Evolutionary conservation across 1,140 invertebrate species (phyloP).

Genomic region (Scaptomyza montana): DNA sequence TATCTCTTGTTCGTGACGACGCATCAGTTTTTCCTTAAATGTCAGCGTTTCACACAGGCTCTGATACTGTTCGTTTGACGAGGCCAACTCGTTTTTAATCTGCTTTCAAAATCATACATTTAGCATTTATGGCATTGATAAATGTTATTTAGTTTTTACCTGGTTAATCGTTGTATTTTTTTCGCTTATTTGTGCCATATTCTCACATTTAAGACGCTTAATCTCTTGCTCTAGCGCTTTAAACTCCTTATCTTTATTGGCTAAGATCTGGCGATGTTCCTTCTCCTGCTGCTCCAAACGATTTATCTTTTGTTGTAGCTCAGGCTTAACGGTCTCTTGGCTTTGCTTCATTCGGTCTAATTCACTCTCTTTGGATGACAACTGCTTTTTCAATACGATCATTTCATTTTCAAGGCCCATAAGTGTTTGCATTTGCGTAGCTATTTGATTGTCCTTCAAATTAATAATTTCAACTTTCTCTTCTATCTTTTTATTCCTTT

Average conservation of each 20-base stretch:
- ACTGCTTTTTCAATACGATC: not conserved
- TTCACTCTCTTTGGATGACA: not conserved
- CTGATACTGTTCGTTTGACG: constrained; percentile 85
- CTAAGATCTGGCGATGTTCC: constrained; percentile 46
- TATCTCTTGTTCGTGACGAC: constrained; percentile 86
- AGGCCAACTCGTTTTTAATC: constrained; percentile 85
- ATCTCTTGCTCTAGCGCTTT: constrained; percentile 52
- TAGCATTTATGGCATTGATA: not conserved
- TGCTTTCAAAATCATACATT: constrained; percentile 38
- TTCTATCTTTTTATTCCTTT: not conserved
- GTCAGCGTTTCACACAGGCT: constrained; percentile 85
- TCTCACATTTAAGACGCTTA: constrained; percentile 38
- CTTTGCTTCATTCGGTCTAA: constrained; percentile 20
- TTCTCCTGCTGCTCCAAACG: constrained; percentile 41
- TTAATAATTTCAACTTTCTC: too few relatives aligned
- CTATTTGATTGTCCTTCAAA: too few relatives aligned
- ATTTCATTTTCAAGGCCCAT: too few relatives aligned
- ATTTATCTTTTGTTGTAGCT: not conserved
- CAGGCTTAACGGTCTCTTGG: not conserved
- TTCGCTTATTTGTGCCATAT: constrained; percentile 39
- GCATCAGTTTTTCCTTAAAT: constrained; percentile 86
- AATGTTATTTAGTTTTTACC: constrained; percentile 38
- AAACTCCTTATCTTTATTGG: constrained; percentile 47
- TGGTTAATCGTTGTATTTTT: constrained; percentile 51
- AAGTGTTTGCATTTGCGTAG: too few relatives aligned